Evolutionary conservation across 2,113 vertebrate genomes (phyloP).

Genomic region (Hemichromis elongatus): DNA sequence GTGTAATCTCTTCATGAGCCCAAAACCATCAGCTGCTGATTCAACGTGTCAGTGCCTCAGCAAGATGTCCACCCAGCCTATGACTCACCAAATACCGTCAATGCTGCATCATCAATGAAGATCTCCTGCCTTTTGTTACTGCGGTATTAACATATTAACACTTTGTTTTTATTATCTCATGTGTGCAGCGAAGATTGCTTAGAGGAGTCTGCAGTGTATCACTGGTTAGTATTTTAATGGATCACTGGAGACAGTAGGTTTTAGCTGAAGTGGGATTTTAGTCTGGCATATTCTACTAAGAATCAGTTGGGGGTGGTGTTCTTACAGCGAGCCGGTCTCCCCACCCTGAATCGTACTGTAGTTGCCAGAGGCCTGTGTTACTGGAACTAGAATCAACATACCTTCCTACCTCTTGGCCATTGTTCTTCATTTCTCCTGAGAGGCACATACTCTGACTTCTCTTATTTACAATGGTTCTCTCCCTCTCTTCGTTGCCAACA

Average conservation of each 20-base stretch:
- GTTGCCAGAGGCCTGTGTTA: slow-evolving; percentile 41
- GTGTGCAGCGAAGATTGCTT: background rate
- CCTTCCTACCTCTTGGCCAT: background rate
- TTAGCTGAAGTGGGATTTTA: slow-evolving; percentile 35
- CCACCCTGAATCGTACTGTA: slow-evolving; percentile 27
- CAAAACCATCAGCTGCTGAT: slow-evolving; percentile 23
- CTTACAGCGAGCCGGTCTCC: slow-evolving; percentile 48
- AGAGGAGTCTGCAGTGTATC: background rate
- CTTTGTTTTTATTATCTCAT: background rate
- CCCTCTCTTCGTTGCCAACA: background rate
- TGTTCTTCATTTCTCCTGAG: background rate
- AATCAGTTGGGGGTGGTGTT: background rate
- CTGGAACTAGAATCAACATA: slow-evolving; percentile 9
- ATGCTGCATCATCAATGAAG: slow-evolving; percentile 13
- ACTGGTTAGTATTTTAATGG: background rate
- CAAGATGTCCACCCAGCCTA: slow-evolving; percentile 10
- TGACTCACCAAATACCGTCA: slow-evolving; percentile 50
- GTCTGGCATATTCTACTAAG: slow-evolving; percentile 36
- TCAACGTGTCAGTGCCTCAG: background rate
- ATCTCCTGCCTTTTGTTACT: background rate
- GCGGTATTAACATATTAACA: background rate
- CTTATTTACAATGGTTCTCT: background rate
- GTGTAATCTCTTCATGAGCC: background rate
- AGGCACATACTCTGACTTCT: background rate
- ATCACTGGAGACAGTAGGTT: slow-evolving; percentile 9